Percentiles rank a stretch among this genome's conserved stretches.
Conservation (phyloP, 30 jellyfish, hydroid and myxozoan species). For the Haliclystus octoradiatus region DNA sequence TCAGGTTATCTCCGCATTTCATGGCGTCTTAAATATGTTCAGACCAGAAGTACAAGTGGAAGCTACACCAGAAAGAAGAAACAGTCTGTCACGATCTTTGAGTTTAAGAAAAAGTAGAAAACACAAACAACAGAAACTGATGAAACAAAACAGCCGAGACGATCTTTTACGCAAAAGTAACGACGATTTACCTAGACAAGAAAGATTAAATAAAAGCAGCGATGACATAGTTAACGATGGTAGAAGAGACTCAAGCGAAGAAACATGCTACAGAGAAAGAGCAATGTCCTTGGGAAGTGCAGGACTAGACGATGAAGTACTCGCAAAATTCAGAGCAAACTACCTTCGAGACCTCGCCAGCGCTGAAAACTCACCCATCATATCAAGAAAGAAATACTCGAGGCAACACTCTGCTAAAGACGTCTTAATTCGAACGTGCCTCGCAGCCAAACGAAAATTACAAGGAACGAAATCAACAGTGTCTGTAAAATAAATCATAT, state of each 20-base stretch:
- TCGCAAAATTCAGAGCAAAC: background rate
- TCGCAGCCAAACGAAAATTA: conserved; percentile 32
- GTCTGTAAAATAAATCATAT: too few species aligned
- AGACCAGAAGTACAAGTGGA: conserved; percentile 39
- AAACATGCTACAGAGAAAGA: conserved; percentile 29
- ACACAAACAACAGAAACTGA: conserved; percentile 12
- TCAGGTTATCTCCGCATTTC: conserved; percentile 45
- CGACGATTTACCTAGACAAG: conserved; percentile 28
- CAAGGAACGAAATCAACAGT: conserved; percentile 6
- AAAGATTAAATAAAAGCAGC: conserved; percentile 14
- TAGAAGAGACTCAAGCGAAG: conserved; percentile 22
- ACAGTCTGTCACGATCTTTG: conserved; percentile 40
- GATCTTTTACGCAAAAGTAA: conserved; percentile 29
- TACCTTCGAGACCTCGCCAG: background rate
- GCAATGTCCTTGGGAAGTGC: conserved; percentile 14
- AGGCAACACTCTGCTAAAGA: conserved; percentile 62
- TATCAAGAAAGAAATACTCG: conserved; percentile 6
- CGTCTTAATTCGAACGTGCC: conserved; percentile 36
- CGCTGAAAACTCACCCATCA: background rate
- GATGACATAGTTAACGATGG: conserved; percentile 23
- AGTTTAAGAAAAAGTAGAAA: conserved; percentile 7
- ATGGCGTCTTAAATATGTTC: conserved; percentile 65
- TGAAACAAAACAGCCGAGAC: conserved; percentile 8
- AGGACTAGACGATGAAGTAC: background rate
- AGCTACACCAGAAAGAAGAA: conserved; percentile 21